A percentile compares a stretch with the other conserved stretches of the same genome.
Evolutionary conservation across 53 echinoderm and acorn worm species (phyloP).

Genomic region (Holothuria scabra): DNA sequence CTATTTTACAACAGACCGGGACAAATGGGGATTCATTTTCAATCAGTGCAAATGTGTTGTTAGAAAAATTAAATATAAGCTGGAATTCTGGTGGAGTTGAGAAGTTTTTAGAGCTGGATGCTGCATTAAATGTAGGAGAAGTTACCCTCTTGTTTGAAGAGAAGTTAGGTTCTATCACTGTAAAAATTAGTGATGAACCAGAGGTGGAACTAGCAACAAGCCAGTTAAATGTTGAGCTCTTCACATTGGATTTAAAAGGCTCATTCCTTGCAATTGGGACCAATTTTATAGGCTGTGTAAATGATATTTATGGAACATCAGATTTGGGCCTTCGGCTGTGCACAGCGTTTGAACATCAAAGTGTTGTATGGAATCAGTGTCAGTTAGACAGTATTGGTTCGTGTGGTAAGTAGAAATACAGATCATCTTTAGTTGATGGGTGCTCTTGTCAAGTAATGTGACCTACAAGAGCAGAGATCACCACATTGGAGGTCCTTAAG

Average conservation of each 20-base stretch:
- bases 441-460: no score
- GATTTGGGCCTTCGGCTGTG: not conserved
- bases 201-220: not conserved
- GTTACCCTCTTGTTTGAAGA: not conserved
- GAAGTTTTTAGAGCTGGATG: not conserved
- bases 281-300: constrained; percentile 23
- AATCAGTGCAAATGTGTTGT: constrained; percentile 36
- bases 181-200: not conserved
- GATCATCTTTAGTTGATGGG: no score
- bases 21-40: constrained; percentile 61
- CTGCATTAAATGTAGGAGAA: not conserved
- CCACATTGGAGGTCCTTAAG: no score
- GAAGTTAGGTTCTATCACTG: not conserved
- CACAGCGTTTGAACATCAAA: not conserved
- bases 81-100: not conserved
- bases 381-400: not conserved
- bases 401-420: constrained; percentile 20
- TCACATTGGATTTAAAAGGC: not conserved
- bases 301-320: not conserved
- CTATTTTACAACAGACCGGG: constrained; percentile 71
- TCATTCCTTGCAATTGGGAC: constrained; percentile 1
- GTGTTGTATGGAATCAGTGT: constrained; percentile 3
- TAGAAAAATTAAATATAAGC: not conserved
- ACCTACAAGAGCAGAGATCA: no score
- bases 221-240: not conserved